Conservation (phyloP, 2,797 vertebrate species). For the Somateria mollissima region DNA sequence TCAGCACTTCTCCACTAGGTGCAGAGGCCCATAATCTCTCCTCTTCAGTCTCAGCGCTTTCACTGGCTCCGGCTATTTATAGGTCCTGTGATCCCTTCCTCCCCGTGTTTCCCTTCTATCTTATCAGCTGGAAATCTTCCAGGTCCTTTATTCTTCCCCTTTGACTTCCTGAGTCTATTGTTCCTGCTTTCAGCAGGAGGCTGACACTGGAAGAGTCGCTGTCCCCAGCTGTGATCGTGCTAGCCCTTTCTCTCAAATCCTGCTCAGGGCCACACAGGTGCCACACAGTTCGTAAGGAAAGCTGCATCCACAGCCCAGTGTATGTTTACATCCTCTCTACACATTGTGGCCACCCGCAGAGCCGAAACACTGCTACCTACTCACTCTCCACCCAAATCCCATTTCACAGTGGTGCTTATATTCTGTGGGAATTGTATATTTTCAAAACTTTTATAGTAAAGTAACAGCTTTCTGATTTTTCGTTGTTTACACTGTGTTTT, state of each 20-base stretch:
- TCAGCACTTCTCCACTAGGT: background rate
- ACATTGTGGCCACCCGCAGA: background rate
- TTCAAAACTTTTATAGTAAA: background rate
- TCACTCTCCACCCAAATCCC: background rate
- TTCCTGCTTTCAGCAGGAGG: slow-evolving; percentile 9
- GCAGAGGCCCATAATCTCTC: background rate
- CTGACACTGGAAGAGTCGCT: background rate
- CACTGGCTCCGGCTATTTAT: background rate
- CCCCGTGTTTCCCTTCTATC: background rate
- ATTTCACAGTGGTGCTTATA: background rate
- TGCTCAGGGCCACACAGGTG: background rate
- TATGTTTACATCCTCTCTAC: background rate
- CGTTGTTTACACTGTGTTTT: background rate
- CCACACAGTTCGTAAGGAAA: background rate
- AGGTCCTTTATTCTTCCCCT: background rate
- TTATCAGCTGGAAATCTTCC: background rate
- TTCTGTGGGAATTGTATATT: background rate
- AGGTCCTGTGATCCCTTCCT: slow-evolving; percentile 6
- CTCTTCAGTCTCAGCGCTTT: background rate
- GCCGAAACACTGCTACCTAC: background rate
- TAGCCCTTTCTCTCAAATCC: background rate
- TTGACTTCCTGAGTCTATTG: slow-evolving; percentile 43
- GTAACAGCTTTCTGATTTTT: background rate
- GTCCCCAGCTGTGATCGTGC: background rate
- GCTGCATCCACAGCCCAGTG: background rate